Base-by-base conservation (phyloP, 2,113 vertebrate species). In the Chloroceryle aenea region DNA sequence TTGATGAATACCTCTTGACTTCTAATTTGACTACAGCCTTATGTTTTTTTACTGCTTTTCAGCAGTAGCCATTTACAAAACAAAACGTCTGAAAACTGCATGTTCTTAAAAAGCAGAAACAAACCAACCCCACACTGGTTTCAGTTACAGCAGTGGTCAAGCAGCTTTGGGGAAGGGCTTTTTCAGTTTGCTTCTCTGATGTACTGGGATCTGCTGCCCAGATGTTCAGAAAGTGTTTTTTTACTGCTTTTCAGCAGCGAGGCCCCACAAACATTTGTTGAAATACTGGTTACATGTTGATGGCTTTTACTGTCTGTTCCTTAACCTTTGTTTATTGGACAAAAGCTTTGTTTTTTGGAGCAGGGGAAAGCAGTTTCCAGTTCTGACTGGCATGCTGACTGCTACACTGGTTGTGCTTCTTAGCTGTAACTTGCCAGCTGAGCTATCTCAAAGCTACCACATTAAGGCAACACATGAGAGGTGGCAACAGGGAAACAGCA, bases 391-490 rank as follows among this genome's bases (percentile, higher is more conserved):
- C 56, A 38, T 53, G 36, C 42, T 42, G 43, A 38, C 6, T 17
- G 38, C 40, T 10, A 6, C 64, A 27, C 10, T 13, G 56, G 36
- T 8, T 27, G 48, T 25, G 20, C 6, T 9, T 7, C 0, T 59
- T 22, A 43, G 32, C 50, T 32, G 2, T 29, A 26, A 30, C 8
- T 5, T 30, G 52, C 30, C 40, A 29, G 56, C 52, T 66, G 50
- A 71, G 29, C 42, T 23, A 47, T 32, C 72, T 27, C 21, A n/a
- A 25, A 86, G 38, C 68, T 69, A 10, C 38, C 3, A 22, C 81
- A 26, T 36, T 14, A 20, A 20, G 6, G 43, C 48, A 61, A 20
- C 13, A 5, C 0, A 1, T 1, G 12, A 12, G 38, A 42, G 7
- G 20, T 30, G 55, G 85, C 64, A 40, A 45, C 0, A 5, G 42